A percentile compares a stretch with the other conserved stretches of the same genome.
Evolutionary conservation across 2,888 invertebrate species (phyloP).

Genomic region (Apotomis turbidana): DNA sequence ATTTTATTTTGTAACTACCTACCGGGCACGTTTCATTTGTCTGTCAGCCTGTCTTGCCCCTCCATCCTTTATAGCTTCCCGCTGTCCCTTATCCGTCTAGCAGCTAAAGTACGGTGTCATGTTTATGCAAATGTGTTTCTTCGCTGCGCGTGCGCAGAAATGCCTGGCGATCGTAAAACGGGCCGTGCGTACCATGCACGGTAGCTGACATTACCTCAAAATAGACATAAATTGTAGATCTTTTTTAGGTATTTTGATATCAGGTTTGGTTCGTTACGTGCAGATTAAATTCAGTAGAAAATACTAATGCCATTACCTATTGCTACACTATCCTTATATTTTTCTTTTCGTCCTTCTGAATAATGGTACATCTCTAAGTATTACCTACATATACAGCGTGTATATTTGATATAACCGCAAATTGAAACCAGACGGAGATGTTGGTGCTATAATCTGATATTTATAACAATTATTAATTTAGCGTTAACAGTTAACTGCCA

Average conservation of each 20-base stretch:
- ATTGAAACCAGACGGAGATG: too few species aligned
- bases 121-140: conserved; percentile 15
- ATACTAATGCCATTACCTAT: too few species aligned
- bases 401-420: too few species aligned
- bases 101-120: conserved; percentile 12
- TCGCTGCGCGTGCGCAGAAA: conserved; percentile 8
- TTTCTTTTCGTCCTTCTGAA: too few species aligned
- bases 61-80: not conserved
- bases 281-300: too few species aligned
- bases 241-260: not conserved
- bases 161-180: conserved; percentile 1
- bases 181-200: not conserved
- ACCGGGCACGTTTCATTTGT: not conserved
- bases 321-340: too few species aligned
- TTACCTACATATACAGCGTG: too few species aligned
- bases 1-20: not conserved
- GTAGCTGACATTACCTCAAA: conserved; percentile 2
- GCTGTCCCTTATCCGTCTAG: conserved; percentile 8
- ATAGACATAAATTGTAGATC: not conserved
- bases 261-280: too few species aligned
- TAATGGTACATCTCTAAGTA: too few species aligned
- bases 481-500: too few species aligned
- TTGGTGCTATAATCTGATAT: too few species aligned
- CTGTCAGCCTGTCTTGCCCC: not conserved
- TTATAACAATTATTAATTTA: too few species aligned